A percentile compares a stretch with the other conserved stretches of the same genome.
These are phyloP conservation scores for Sisor rabdophorus DNA, from an alignment of 2,113 vertebrate genomes.

Conservation along the genomic window DNA sequence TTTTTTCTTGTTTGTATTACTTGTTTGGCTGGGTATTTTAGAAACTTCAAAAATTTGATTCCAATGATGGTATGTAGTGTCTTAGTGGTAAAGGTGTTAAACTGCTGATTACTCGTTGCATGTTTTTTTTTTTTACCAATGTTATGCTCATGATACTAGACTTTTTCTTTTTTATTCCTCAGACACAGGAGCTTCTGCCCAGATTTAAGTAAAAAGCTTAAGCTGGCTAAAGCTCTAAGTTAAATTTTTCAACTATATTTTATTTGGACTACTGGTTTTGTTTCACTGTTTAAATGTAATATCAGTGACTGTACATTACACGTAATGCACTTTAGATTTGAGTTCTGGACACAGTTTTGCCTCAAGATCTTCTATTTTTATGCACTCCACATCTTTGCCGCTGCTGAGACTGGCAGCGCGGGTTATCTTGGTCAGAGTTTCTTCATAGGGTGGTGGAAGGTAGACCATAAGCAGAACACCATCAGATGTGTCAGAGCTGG, in stretches of 20 bases:
- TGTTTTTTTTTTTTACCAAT: no score
- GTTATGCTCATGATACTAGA: no score
- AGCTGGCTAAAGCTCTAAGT: no score
- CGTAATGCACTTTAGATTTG: slow-evolving; percentile 47
- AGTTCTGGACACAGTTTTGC: slow-evolving; percentile 60
- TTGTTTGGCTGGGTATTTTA: not conserved
- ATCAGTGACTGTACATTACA: slow-evolving; percentile 38
- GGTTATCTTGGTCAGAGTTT: slow-evolving; percentile 75
- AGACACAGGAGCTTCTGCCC: no score
- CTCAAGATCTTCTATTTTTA: slow-evolving; percentile 62
- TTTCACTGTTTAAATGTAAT: not conserved
- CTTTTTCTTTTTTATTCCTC: no score
- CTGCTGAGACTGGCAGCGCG: slow-evolving; percentile 67
- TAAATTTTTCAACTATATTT: not conserved
- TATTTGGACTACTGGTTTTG: not conserved
- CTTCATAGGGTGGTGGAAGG: slow-evolving; percentile 80
- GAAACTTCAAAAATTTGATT: not conserved
- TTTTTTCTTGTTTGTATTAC: not conserved
- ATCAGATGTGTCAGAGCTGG: slow-evolving; percentile 66
- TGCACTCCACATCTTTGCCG: slow-evolving; percentile 58
- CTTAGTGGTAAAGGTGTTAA: no score
- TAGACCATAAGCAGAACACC: slow-evolving; percentile 70
- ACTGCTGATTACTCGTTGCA: no score
- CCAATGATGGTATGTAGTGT: no score
- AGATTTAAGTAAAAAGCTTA: no score